Evolutionary conservation across 2,797 vertebrate species (phyloP), one percentile per base, ranked within the genome.

Genomic region (Spinibarbus caldwelli): DNA sequence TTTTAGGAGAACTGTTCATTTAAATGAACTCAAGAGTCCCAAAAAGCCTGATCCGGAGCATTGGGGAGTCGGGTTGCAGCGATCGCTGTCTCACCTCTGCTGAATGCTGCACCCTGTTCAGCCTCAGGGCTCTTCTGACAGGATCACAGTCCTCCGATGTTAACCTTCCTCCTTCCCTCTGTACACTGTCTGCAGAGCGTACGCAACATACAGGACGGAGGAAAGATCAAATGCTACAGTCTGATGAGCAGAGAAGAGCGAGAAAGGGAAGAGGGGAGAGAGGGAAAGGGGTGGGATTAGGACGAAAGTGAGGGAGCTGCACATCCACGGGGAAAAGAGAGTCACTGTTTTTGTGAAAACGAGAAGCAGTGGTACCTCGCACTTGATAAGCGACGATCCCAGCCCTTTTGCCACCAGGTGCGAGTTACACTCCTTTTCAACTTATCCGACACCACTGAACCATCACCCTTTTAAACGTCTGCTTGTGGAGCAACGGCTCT

Each of bases 41-140:
- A 1, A 26, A 66, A 66, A 66, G 23, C 17, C 43, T 29, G 80
- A 62, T 59, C 80, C 0, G n/a, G 23, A 6, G 17, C 15, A 38
- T 21, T 12, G 71, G 9, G 43, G 57, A 36, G 31, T 19, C 17
- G 29, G 17, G 21, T 31, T 45, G 59, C 1, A n/a, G 59, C 2
- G 1, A 4, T 47, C 23, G 19, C 41, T 66, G 41, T 47, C 59
- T 66, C 31, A 52, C 45, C 57, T 67, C 59, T 76, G 59, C 82
- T 76, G 59, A 67, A 52, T 4, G 10, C n/a, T 68, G 36, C n/a
- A 31, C 34, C 31, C 64, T 68, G 19, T 68, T 57, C 73, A 70
- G 82, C 82, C 62, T 84, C 75, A 78, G 82, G 82, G 82, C 62
- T 68, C 72, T 68, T 43, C 83, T 78, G 75, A 84, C 83, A 78